These are phyloP conservation scores for Stratiomys singularior DNA, from an alignment of 2,888 invertebrate species.

Conservation along the genomic window DNA sequence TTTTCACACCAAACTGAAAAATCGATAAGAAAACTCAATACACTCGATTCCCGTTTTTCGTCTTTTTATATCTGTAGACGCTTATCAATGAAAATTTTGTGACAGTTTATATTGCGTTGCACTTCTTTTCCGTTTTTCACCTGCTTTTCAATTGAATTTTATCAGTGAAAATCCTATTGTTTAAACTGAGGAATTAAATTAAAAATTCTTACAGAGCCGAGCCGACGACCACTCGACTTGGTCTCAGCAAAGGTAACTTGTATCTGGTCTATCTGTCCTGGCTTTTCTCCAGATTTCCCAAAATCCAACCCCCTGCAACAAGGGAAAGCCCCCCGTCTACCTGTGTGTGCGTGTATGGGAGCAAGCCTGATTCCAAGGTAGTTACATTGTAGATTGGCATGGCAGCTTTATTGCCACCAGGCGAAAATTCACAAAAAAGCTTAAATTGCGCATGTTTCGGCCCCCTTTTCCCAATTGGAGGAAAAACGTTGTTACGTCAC, in stretches of 20 bases:
- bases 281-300: slow-evolving; percentile 52
- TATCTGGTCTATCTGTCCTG: slow-evolving; percentile 59
- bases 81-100: not conserved
- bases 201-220: slow-evolving; percentile 53
- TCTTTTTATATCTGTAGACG: not conserved
- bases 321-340: slow-evolving; percentile 9
- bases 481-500: slow-evolving; percentile 51
- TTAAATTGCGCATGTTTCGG: slow-evolving; percentile 52
- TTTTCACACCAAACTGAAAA: slow-evolving; percentile 29
- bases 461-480: slow-evolving; percentile 50
- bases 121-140: slow-evolving; percentile 7
- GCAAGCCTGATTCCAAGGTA: slow-evolving; percentile 14
- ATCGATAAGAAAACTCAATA: slow-evolving; percentile 38
- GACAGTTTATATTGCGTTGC: not conserved
- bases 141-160: slow-evolving; percentile 27
- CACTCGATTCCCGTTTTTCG: slow-evolving; percentile 41
- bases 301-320: slow-evolving; percentile 31
- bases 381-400: slow-evolving; percentile 26
- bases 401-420: not conserved
- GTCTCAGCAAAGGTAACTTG: slow-evolving; percentile 67
- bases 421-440: slow-evolving; percentile 9
- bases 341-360: slow-evolving; percentile 32
- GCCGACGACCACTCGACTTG: slow-evolving; percentile 65
- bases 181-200: slow-evolving; percentile 27
- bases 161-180: slow-evolving; percentile 27